These are phyloP conservation scores for Euphydryas editha DNA, from an alignment of 2,888 invertebrate species.

Conservation along the genomic window DNA sequence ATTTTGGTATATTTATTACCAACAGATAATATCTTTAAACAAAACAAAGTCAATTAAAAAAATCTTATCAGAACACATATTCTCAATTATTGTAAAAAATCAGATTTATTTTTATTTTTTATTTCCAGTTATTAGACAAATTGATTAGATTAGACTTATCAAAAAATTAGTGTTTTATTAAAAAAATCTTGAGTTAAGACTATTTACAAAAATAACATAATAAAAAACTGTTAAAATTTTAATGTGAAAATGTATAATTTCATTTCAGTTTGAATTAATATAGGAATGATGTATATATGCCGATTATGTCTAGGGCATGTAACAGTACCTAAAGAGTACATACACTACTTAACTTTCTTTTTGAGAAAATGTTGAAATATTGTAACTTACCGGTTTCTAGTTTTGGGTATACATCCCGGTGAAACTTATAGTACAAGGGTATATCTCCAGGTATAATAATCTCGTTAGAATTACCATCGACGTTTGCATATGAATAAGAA, in stretches of 20 bases:
- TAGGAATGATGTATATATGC: constrained; percentile 41
- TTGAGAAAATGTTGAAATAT: background rate
- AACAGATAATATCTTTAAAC: too few relatives aligned
- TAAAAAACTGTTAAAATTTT: background rate
- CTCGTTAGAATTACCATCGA: constrained; percentile 48
- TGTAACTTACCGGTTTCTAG: constrained; percentile 66
- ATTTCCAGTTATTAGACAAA: background rate
- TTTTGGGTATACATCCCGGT: constrained; percentile 68
- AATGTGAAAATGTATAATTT: background rate
- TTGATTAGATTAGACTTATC: background rate
- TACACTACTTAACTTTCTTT: constrained; percentile 2
- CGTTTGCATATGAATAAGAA: constrained; percentile 83
- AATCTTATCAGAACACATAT: too few relatives aligned
- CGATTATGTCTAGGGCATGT: constrained; percentile 53
- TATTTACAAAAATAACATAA: too few relatives aligned
- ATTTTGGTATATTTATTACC: too few relatives aligned
- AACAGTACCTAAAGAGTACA: constrained; percentile 47
- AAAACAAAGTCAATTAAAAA: too few relatives aligned
- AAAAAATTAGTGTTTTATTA: background rate
- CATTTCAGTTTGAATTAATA: background rate
- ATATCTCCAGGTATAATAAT: constrained; percentile 48
- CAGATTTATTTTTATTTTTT: too few relatives aligned
- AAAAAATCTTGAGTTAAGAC: background rate
- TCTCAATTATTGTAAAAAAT: too few relatives aligned
- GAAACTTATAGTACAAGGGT: constrained; percentile 63